phyloP scores from a whole-genome alignment of 2,888 invertebrate genomes.

The Tuberolachnus salignus region DNA sequence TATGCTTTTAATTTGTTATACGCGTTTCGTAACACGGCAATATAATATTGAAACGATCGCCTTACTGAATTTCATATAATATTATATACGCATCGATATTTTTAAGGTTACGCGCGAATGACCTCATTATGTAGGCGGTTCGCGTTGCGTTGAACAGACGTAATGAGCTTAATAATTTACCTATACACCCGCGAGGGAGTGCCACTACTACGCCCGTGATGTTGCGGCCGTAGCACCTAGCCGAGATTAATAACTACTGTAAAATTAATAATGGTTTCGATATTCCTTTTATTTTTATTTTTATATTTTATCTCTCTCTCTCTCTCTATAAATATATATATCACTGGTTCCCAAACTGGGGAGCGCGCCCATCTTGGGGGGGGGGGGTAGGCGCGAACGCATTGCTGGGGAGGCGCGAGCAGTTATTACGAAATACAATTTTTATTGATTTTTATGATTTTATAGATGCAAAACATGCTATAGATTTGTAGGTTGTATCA shows the following conservation, averaged over 20 bases:
- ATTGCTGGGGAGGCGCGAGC: too few relatives aligned
- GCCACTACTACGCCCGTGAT: conserved; percentile 3
- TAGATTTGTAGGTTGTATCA: conserved; percentile 57
- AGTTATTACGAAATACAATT: too few relatives aligned
- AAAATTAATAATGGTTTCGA: conserved; percentile 39
- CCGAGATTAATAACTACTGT: conserved; percentile 32
- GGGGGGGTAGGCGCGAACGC: too few relatives aligned
- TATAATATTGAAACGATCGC: neutral
- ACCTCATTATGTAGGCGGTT: conserved; percentile 52
- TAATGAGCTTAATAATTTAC: conserved; percentile 52
- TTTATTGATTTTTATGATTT: too few relatives aligned
- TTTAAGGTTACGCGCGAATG: conserved; percentile 53
- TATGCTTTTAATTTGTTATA: conserved; percentile 21
- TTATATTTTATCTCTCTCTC: neutral
- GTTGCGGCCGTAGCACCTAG: conserved; percentile 1
- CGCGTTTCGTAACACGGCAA: conserved; percentile 21
- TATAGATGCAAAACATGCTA: conserved; percentile 58
- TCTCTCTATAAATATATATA: too few relatives aligned
- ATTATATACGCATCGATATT: conserved; percentile 29
- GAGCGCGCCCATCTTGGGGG: too few relatives aligned
- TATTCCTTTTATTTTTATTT: neutral
- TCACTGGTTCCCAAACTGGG: too few relatives aligned
- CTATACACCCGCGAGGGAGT: conserved; percentile 36
- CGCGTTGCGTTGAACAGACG: conserved; percentile 35
- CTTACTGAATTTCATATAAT: neutral